These are phyloP conservation scores for Nipponia nippon DNA, from an alignment of 2,113 vertebrate species.

Conservation along the genomic window DNA sequence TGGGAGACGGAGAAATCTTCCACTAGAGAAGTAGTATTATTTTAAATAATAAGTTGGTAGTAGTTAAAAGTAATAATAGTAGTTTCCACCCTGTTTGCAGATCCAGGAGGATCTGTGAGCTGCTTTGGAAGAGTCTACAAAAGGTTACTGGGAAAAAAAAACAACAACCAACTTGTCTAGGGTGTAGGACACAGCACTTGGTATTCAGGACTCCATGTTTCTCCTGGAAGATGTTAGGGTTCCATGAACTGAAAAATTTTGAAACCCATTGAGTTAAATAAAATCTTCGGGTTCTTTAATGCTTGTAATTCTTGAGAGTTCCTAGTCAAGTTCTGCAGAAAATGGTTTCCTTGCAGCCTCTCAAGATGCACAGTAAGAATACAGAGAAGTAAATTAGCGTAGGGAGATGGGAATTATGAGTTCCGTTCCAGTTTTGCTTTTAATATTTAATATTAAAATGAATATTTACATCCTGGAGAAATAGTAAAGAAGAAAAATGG, in stretches of 20 bases:
- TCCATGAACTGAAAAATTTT: background rate
- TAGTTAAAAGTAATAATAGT: background rate
- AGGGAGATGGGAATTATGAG: background rate
- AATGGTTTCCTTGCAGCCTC: background rate
- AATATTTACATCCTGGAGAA: background rate
- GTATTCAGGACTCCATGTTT: background rate
- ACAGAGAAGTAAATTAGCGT: background rate
- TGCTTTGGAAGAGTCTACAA: background rate
- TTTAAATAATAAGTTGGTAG: background rate
- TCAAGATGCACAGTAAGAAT: background rate
- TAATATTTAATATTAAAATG: conserved; percentile 16
- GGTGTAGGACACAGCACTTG: background rate
- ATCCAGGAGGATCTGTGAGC: background rate
- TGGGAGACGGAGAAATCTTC: background rate
- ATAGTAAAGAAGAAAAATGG: background rate
- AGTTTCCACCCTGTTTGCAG: background rate
- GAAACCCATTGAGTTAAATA: background rate
- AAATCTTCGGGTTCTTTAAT: background rate
- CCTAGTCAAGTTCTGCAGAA: background rate
- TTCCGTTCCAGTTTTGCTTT: background rate
- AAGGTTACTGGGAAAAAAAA: background rate
- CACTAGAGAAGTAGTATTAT: background rate
- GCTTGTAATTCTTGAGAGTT: background rate
- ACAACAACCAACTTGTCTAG: background rate
- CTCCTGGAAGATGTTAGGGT: background rate